Evolutionary conservation across 1,140 invertebrate species (phyloP).

Genomic region (Drosophila prosaltans): DNA sequence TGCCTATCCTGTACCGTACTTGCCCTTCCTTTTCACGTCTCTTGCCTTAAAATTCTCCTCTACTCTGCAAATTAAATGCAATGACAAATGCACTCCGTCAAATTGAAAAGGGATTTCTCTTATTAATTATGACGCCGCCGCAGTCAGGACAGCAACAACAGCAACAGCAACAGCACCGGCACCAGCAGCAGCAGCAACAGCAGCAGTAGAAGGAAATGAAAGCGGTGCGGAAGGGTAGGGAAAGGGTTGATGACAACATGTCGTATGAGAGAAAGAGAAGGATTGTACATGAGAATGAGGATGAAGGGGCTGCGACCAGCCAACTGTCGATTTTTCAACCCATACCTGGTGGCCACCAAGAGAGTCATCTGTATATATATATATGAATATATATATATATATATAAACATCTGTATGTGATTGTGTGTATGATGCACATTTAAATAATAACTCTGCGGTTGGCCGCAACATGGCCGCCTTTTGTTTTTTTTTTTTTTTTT

Average conservation of each 20-base stretch:
- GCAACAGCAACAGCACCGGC: slow-evolving; percentile 46
- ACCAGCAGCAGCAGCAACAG: slow-evolving; percentile 46
- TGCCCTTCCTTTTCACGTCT: slow-evolving; percentile 1
- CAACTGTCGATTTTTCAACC: slow-evolving; percentile 77
- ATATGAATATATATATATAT: neutral
- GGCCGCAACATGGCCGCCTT: slow-evolving; percentile 77
- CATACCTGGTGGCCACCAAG: slow-evolving; percentile 5
- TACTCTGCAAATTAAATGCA: slow-evolving; percentile 82
- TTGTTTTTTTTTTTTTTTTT: slow-evolving; percentile 56
- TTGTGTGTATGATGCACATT: slow-evolving; percentile 66
- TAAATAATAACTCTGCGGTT: slow-evolving; percentile 81
- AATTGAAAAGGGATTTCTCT: slow-evolving; percentile 83
- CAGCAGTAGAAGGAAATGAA: slow-evolving; percentile 19
- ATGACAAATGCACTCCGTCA: slow-evolving; percentile 83
- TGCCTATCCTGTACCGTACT: neutral
- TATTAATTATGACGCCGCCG: slow-evolving; percentile 82
- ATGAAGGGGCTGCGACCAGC: slow-evolving; percentile 31
- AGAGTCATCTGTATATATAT: slow-evolving; percentile 39
- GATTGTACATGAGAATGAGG: neutral
- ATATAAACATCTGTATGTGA: slow-evolving; percentile 26
- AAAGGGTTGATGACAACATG: slow-evolving; percentile 26
- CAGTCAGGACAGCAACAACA: slow-evolving; percentile 55
- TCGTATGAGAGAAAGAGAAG: slow-evolving; percentile 31
- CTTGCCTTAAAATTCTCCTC: neutral
- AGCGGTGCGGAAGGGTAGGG: slow-evolving; percentile 17